A percentile compares a stretch with the other conserved stretches of the same genome.
phyloP scores from a whole-genome alignment of 1,140 invertebrate genomes.

The Drosophila cardini region DNA sequence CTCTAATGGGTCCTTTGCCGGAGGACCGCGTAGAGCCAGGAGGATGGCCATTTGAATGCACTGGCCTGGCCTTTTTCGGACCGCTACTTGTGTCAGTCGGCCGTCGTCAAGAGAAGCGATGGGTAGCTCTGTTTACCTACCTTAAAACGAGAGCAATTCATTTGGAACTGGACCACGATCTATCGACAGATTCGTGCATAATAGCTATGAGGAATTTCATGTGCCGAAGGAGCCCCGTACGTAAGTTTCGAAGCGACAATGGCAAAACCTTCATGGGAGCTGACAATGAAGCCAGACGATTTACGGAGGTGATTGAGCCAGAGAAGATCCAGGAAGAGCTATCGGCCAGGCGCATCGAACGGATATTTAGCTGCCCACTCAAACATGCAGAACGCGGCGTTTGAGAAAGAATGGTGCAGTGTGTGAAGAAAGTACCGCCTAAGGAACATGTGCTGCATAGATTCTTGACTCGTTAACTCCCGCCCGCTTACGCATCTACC shows the following conservation, averaged over 20 bases:
- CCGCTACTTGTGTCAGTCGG: background rate
- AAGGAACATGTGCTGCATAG: background rate
- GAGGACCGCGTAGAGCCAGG: too few relatives aligned
- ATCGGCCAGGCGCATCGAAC: constrained; percentile 6
- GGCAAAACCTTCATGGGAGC: constrained; percentile 16
- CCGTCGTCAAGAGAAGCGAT: background rate
- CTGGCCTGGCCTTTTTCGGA: background rate
- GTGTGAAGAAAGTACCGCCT: constrained; percentile 8
- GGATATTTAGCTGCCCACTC: constrained; percentile 3
- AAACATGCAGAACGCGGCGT: constrained; percentile 19
- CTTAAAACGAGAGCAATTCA: too few relatives aligned
- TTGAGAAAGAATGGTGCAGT: constrained; percentile 16
- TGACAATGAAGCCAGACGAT: too few relatives aligned
- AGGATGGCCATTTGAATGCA: too few relatives aligned
- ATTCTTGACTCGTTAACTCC: constrained; percentile 10
- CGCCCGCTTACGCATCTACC: constrained; percentile 20
- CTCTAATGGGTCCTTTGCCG: too few relatives aligned
- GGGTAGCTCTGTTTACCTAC: background rate
- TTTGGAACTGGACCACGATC: background rate
- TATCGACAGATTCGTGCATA: background rate
- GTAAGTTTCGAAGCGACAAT: constrained; percentile 6
- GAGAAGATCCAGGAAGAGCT: constrained; percentile 7
- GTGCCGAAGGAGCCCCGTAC: too few relatives aligned
- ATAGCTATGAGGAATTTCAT: too few relatives aligned
- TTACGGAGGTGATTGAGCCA: constrained; percentile 7